A percentile compares a stretch with the other conserved stretches of the same genome.
These are phyloP conservation scores for Musca vetustissima DNA, from an alignment of 1,140 invertebrate genomes.

Conservation along the genomic window DNA sequence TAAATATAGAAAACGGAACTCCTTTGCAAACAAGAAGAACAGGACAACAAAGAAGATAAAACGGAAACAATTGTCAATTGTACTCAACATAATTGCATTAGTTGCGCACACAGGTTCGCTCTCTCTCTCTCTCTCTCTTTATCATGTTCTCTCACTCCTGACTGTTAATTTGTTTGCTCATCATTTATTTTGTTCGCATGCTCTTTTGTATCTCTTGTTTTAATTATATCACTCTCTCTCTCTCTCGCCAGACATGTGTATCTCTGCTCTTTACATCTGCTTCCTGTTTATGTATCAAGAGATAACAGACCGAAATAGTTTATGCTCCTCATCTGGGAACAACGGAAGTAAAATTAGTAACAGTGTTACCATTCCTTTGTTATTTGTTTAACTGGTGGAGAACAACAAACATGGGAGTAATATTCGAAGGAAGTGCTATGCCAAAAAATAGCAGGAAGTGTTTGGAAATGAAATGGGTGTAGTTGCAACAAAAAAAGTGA, in stretches of 20 bases:
- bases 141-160: too few relatives aligned
- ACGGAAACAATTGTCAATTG: conserved; percentile 15
- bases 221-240: neutral
- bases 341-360: neutral
- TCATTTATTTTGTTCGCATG: neutral
- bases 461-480: too few relatives aligned
- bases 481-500: too few relatives aligned
- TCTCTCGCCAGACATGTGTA: neutral
- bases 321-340: neutral
- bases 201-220: neutral
- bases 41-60: neutral
- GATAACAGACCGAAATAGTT: neutral
- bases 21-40: neutral
- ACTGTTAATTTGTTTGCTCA: too few relatives aligned
- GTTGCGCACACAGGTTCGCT: neutral
- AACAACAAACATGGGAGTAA: too few relatives aligned
- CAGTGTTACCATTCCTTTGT: neutral
- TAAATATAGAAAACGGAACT: conserved; percentile 12
- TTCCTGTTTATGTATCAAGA: too few relatives aligned
- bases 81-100: conserved; percentile 20
- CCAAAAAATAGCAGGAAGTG: too few relatives aligned
- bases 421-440: too few relatives aligned
- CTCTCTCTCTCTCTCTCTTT: neutral
- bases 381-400: neutral
- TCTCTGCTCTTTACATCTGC: too few relatives aligned